Conservation (phyloP, 2,797 vertebrate species). For the Lophura swinhoii region DNA sequence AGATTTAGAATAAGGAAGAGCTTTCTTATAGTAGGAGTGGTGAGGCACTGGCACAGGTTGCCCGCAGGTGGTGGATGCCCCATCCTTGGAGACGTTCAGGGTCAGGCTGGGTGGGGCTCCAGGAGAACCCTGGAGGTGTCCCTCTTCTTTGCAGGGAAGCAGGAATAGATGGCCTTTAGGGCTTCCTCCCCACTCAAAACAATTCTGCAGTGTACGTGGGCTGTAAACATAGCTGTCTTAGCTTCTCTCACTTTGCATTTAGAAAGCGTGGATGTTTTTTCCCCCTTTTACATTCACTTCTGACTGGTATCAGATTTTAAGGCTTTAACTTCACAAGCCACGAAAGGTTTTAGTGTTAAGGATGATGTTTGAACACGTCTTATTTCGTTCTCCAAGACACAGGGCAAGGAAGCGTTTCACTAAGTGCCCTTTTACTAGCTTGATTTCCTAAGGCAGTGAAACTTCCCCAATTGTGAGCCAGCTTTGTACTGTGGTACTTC, state of each 20-base stretch:
- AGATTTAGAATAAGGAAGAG: too few species aligned
- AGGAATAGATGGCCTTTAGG: too few species aligned
- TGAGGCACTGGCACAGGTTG: too few species aligned
- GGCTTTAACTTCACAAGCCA: background rate
- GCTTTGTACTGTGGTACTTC: background rate
- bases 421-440: background rate
- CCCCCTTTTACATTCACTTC: background rate
- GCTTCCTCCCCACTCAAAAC: too few species aligned
- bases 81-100: too few species aligned
- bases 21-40: too few species aligned
- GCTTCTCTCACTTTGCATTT: rapidly evolving
- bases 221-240: background rate
- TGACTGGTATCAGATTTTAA: background rate
- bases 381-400: too few species aligned
- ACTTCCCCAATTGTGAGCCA: background rate
- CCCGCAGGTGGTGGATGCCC: too few species aligned
- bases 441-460: background rate
- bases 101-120: too few species aligned
- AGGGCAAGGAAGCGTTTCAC: background rate
- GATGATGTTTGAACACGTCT: background rate
- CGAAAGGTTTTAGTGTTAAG: background rate
- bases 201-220: rapidly evolving
- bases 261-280: background rate
- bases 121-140: too few species aligned
- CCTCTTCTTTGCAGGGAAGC: too few species aligned